These are phyloP conservation scores for Oopsacas minuta DNA, from an alignment of 37 sponge, comb jelly and placozoan genomes.

Conservation along the genomic window DNA sequence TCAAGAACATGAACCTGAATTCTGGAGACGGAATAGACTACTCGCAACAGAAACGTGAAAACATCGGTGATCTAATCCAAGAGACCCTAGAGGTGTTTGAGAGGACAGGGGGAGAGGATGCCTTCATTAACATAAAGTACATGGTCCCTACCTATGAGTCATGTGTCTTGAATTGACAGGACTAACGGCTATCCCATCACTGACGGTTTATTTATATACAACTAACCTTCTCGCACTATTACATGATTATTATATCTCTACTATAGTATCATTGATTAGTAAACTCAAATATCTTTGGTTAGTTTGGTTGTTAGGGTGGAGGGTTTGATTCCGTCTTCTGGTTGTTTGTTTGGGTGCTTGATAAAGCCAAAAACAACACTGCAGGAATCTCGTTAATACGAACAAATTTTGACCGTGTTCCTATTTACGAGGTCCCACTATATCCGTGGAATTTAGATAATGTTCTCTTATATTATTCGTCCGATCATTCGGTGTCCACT, in stretches of 20 bases:
- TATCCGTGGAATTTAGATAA: too few species aligned
- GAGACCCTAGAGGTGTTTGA: constrained; percentile 93
- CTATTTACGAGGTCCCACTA: too few species aligned
- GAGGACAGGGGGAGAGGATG: constrained; percentile 81
- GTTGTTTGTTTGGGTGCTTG: too few species aligned
- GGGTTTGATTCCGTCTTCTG: too few species aligned
- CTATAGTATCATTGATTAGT: too few species aligned
- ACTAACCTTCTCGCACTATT: background rate
- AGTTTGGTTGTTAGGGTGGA: too few species aligned
- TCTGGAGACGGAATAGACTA: constrained; percentile 96
- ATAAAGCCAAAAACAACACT: too few species aligned
- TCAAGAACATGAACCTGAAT: constrained; percentile 83
- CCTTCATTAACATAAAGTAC: constrained; percentile 98
- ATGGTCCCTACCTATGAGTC: constrained; percentile 99
- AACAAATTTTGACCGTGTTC: too few species aligned
- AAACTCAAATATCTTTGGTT: too few species aligned
- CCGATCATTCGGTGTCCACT: background rate
- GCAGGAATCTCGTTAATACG: too few species aligned
- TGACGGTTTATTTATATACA: background rate
- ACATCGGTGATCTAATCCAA: constrained; percentile 87
- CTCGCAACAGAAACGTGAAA: constrained; percentile 94
- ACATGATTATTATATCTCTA: too few species aligned
- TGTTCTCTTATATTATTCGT: too few species aligned
- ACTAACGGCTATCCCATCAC: background rate
- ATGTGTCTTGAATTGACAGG: constrained; percentile 63